Base-by-base conservation (phyloP, 2,888 invertebrate species). In the Protodeltote pygarga region DNA sequence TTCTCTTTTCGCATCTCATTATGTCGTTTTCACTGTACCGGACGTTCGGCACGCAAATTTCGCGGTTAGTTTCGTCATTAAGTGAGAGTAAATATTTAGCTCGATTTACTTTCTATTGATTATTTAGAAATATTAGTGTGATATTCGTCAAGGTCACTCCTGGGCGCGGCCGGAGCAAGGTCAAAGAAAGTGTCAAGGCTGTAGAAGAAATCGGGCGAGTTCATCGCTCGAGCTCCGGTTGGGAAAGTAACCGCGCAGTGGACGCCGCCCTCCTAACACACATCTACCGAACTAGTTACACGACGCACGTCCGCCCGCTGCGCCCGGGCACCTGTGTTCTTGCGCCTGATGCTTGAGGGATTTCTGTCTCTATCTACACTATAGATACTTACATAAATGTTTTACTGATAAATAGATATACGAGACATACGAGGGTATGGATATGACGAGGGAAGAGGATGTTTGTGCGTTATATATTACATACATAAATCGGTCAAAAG, bases 1-100 rank as follows among this genome's bases (percentile, higher is more conserved):
- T 92, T 92, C 92, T 92, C 92, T 92, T 91, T 89, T 89, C 79
- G 89, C 89, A 90, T 91, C 82, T 88, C 87, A 89, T 90, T 91
- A 87, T 72, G 71, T 87, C 72, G 88, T 88, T 92, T 92, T 92
- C 92, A 90, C 91, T 89, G 63, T 76, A 72, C 77, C 83, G 83
- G 85, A 83, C 79, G 71, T 71, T 72, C 51, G 75, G 67, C 79
- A 82, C 79, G 84, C 81, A 79, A 87, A 89, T 88, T 89, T 88
- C 72, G 79, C 80, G 65, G 73, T 72, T 55, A 37, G 73, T 83
- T 85, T 83, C 82, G 81, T 83, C 81, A 85, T 79, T 75, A 59
- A 87, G 90, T 85, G 89, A 90, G 88, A 92, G 91, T 89, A 85
- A 85, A 79, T 55, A 80, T 84, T 71, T 75, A 67, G 57, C 76